phyloP scores from a whole-genome alignment of 2,888 invertebrate genomes.

The Agrochola macilenta region DNA sequence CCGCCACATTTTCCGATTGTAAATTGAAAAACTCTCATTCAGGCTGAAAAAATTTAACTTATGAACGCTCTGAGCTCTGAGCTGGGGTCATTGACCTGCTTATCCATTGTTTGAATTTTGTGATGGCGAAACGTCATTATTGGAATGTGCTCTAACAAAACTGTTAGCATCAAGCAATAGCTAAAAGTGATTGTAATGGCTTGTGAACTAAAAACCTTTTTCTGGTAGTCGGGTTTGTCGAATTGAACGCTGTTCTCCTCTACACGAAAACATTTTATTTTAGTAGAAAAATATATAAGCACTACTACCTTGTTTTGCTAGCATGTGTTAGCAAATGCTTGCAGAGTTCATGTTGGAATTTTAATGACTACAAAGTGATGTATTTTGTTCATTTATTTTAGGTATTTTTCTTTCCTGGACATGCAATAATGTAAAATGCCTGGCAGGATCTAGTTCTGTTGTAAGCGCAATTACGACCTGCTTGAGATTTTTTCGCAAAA shows the following conservation, averaged over 20 bases:
- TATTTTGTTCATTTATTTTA: slow-evolving; percentile 18
- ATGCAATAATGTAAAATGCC: slow-evolving; percentile 13
- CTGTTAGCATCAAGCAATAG: background rate
- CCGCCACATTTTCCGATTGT: background rate
- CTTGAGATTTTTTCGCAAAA: background rate
- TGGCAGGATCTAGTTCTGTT: background rate
- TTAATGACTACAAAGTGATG: slow-evolving; percentile 39
- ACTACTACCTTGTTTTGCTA: background rate
- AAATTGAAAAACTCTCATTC: background rate
- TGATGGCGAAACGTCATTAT: background rate
- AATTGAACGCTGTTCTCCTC: background rate
- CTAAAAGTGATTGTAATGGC: background rate
- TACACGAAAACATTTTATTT: background rate
- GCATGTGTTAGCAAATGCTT: slow-evolving; percentile 9
- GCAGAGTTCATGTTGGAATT: slow-evolving; percentile 42
- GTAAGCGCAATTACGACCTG: background rate
- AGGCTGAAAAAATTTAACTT: background rate
- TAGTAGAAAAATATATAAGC: background rate
- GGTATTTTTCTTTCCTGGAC: slow-evolving; percentile 15
- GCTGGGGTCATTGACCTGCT: slow-evolving; percentile 9
- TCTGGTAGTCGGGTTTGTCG: background rate
- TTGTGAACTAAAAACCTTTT: background rate
- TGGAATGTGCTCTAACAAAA: background rate
- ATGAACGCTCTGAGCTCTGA: background rate
- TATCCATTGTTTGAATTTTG: background rate